A percentile compares a stretch with the other conserved stretches of the same genome.
These are phyloP conservation scores for Brachypterus glaber DNA, from an alignment of 2,888 invertebrate species.

Conservation along the genomic window DNA sequence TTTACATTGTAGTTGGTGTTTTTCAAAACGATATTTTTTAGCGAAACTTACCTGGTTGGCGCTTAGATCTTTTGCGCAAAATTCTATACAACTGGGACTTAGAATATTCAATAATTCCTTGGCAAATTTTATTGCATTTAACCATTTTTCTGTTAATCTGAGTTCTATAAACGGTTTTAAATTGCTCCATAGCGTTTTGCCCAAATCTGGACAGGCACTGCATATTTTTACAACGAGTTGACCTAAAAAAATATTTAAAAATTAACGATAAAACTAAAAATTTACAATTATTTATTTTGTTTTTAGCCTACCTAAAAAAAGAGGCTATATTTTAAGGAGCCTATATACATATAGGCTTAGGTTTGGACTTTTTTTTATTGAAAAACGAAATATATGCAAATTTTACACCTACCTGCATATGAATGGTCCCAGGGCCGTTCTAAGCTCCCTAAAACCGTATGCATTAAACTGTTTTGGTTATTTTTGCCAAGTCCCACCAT, in stretches of 20 bases:
- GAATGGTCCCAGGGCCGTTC: slow-evolving; percentile 62
- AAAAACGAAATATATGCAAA: no score
- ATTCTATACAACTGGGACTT: slow-evolving; percentile 44
- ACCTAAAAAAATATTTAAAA: no score
- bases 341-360: no score
- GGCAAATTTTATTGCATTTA: slow-evolving; percentile 43
- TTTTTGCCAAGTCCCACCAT: slow-evolving; percentile 51
- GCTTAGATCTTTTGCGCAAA: slow-evolving; percentile 41
- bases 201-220: slow-evolving; percentile 61
- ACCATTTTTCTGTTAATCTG: slow-evolving; percentile 46
- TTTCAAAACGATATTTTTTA: not conserved
- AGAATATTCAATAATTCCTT: slow-evolving; percentile 42
- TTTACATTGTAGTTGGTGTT: no score
- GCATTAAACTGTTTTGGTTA: slow-evolving; percentile 50
- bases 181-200: slow-evolving; percentile 50
- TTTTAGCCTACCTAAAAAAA: no score
- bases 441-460: slow-evolving; percentile 53
- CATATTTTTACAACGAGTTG: slow-evolving; percentile 56
- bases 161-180: slow-evolving; percentile 55
- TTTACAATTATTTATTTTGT: no score
- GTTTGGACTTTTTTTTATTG: no score
- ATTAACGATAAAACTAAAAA: no score
- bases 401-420: slow-evolving; percentile 45
- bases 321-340: no score
- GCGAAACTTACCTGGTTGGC: slow-evolving; percentile 45